Evolutionary conservation across 1,140 invertebrate genomes (phyloP).

Genomic region (Drosophila kepulauana): DNA sequence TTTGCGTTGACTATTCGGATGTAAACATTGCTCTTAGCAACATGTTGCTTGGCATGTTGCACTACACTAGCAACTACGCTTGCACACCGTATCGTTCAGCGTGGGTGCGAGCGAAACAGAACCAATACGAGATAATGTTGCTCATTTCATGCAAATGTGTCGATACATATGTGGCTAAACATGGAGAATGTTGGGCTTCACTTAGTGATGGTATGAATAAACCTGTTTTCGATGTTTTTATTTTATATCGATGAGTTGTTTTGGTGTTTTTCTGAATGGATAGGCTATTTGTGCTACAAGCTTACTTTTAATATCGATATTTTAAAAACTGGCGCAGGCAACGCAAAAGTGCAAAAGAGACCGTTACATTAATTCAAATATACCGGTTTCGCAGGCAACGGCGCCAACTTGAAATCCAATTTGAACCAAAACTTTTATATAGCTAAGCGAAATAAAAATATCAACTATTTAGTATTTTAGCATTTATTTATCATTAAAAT

Average conservation of each 20-base stretch:
- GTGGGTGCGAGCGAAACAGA: not conserved
- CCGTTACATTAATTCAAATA: not conserved
- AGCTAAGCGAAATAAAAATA: slow-evolving; percentile 9
- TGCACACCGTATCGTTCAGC: not conserved
- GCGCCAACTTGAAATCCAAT: not conserved
- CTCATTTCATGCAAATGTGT: not conserved
- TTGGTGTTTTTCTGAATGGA: too few species aligned
- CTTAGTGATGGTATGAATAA: not conserved
- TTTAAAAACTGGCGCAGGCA: too few species aligned
- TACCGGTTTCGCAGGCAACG: not conserved
- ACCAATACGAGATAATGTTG: slow-evolving; percentile 1
- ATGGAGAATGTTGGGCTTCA: not conserved
- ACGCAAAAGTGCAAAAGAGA: too few species aligned
- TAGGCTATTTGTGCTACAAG: too few species aligned
- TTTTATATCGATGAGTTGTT: not conserved
- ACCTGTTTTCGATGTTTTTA: too few species aligned
- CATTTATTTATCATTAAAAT: slow-evolving; percentile 73
- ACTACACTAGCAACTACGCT: not conserved
- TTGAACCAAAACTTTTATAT: not conserved
- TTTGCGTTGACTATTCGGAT: not conserved
- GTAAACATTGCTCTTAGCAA: slow-evolving; percentile 26
- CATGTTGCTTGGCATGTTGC: slow-evolving; percentile 16
- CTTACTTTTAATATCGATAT: not conserved
- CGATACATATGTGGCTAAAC: not conserved
- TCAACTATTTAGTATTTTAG: slow-evolving; percentile 39